These are phyloP conservation scores for Erebia epiphron DNA, from an alignment of 2,888 invertebrate genomes.

Conservation along the genomic window DNA sequence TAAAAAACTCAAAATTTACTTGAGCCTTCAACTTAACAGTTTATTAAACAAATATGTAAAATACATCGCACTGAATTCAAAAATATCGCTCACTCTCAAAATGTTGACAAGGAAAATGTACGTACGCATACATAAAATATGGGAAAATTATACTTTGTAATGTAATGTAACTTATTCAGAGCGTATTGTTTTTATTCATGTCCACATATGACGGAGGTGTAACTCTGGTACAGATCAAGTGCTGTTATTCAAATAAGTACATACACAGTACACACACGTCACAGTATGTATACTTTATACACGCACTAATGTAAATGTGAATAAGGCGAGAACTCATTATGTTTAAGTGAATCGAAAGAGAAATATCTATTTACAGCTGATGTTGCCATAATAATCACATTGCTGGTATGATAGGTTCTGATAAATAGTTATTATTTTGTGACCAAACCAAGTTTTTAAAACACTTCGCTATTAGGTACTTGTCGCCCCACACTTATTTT, in stretches of 20 bases:
- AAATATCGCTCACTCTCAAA: constrained; percentile 25
- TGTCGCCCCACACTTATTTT: too few relatives aligned
- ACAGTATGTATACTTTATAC: constrained; percentile 25
- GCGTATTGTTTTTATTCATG: constrained; percentile 60
- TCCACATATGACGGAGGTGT: constrained; percentile 52
- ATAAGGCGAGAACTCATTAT: constrained; percentile 21
- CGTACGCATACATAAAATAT: constrained; percentile 41
- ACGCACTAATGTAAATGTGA: constrained; percentile 32
- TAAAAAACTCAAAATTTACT: neutral
- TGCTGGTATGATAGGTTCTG: too few relatives aligned
- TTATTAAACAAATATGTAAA: neutral
- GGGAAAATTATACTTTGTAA: constrained; percentile 59
- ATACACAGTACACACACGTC: constrained; percentile 29
- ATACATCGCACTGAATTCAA: constrained; percentile 8
- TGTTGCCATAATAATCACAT: too few relatives aligned
- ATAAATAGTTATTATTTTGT: too few relatives aligned
- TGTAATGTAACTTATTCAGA: constrained; percentile 45
- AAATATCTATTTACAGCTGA: neutral
- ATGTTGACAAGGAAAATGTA: constrained; percentile 37
- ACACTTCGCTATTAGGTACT: too few relatives aligned
- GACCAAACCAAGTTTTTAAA: too few relatives aligned
- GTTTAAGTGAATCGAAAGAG: neutral
- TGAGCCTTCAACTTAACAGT: neutral
- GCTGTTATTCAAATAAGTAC: constrained; percentile 42
- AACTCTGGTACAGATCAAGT: constrained; percentile 37